These are phyloP conservation scores for Diploptera punctata DNA, from an alignment of 2,888 invertebrate genomes.

Conservation along the genomic window DNA sequence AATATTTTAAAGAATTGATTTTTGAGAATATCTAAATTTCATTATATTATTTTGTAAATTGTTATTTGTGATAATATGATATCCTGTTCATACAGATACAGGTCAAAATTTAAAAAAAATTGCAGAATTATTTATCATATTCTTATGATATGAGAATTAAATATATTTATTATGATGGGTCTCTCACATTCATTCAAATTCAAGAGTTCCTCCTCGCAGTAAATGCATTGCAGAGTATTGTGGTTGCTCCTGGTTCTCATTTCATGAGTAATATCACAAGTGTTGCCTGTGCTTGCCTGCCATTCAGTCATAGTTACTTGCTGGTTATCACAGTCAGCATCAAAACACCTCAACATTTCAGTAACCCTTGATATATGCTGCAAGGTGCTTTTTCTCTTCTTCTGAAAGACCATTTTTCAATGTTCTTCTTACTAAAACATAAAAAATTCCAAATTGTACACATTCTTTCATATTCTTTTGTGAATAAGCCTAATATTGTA, in stretches of 20 bases:
- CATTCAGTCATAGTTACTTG: background rate
- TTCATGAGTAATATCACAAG: conserved; percentile 32
- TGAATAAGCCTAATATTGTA: no score
- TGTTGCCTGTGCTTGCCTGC: background rate
- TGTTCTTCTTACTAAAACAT: conserved; percentile 76
- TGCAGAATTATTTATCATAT: no score
- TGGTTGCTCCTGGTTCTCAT: background rate
- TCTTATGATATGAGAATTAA: no score
- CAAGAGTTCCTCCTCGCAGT: background rate
- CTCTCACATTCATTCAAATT: no score
- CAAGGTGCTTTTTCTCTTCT: conserved; percentile 80
- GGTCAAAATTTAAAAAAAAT: no score
- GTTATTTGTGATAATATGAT: no score
- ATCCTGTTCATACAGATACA: no score
- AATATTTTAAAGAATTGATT: no score
- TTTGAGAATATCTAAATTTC: no score
- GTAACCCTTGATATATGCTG: conserved; percentile 76
- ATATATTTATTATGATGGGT: no score
- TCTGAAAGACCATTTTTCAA: conserved; percentile 81
- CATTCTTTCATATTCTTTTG: background rate
- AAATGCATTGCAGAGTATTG: background rate
- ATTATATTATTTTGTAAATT: no score
- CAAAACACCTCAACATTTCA: conserved; percentile 51
- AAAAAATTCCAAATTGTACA: background rate
- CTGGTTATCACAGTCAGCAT: conserved; percentile 34